Percentiles rank a stretch among this genome's conserved stretches.
Evolutionary conservation across 2,888 invertebrate genomes (phyloP).

Genomic region (Dasypolia templi): DNA sequence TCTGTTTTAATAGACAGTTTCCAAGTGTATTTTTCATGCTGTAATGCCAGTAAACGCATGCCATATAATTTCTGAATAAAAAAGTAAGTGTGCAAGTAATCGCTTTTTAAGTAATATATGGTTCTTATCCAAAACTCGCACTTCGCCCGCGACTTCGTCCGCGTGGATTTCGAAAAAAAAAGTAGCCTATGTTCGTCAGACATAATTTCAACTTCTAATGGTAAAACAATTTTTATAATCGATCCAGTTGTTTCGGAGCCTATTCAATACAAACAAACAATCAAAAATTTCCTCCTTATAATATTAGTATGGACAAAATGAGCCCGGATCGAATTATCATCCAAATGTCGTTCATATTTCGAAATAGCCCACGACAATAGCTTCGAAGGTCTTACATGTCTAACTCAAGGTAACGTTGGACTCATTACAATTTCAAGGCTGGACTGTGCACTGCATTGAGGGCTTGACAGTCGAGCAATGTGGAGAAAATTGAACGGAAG

Average conservation of each 20-base stretch:
- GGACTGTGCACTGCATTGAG: conserved; percentile 24
- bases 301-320: no score
- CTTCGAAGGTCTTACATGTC: conserved; percentile 23
- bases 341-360: conserved; percentile 4
- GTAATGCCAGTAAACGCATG: neutral
- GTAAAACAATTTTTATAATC: no score
- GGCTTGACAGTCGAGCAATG: conserved; percentile 30
- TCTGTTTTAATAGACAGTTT: neutral
- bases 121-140: neutral
- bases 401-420: conserved; percentile 23
- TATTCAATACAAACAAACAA: no score
- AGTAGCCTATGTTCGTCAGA: no score
- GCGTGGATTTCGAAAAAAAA: no score
- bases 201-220: no score
- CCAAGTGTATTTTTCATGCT: neutral
- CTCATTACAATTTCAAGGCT: conserved; percentile 28
- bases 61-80: neutral
- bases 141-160: no score
- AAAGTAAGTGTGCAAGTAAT: neutral
- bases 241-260: no score
- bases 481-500: conserved; percentile 52
- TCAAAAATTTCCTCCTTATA: no score
- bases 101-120: neutral
- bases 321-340: no score
- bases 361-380: conserved; percentile 16